Percentiles rank a stretch among this genome's conserved stretches.
Conservation (phyloP, 2,888 invertebrate genomes). For the Metellina segmentata region DNA sequence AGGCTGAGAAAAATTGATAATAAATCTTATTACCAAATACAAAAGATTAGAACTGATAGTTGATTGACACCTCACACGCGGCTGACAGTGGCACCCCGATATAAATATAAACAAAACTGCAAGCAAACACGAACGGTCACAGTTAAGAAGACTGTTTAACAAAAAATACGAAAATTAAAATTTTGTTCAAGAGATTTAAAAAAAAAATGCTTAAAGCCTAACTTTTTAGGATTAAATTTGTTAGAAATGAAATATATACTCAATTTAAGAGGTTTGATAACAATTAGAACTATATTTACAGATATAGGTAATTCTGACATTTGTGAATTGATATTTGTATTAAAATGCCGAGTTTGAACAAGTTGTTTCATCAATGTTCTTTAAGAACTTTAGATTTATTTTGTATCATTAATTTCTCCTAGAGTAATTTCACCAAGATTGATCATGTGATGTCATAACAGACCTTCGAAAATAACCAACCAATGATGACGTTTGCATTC, state of each 20-base stretch:
- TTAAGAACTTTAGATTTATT: background rate
- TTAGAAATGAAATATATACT: background rate
- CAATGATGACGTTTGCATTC: constrained; percentile 48
- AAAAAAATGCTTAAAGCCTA: background rate
- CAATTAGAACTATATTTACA: no score
- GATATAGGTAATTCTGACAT: no score
- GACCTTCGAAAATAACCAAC: constrained; percentile 25
- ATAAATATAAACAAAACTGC: background rate
- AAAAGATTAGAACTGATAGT: constrained; percentile 31
- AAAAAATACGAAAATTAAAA: background rate
- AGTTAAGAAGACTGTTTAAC: background rate
- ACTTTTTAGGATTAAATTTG: no score
- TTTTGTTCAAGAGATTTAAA: background rate
- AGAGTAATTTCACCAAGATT: background rate
- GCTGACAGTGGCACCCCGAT: background rate
- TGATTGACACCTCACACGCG: background rate
- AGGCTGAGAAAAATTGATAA: constrained; percentile 39
- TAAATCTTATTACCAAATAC: constrained; percentile 17
- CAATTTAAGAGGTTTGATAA: no score
- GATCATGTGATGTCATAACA: constrained; percentile 55
- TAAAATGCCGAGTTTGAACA: no score
- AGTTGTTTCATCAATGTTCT: background rate
- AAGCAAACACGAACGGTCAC: background rate
- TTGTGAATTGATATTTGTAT: no score
- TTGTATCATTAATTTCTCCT: no score